A percentile compares a stretch with the other conserved stretches of the same genome.
These are phyloP conservation scores for Atta cephalotes DNA, from an alignment of 1,140 invertebrate species.

Conservation along the genomic window DNA sequence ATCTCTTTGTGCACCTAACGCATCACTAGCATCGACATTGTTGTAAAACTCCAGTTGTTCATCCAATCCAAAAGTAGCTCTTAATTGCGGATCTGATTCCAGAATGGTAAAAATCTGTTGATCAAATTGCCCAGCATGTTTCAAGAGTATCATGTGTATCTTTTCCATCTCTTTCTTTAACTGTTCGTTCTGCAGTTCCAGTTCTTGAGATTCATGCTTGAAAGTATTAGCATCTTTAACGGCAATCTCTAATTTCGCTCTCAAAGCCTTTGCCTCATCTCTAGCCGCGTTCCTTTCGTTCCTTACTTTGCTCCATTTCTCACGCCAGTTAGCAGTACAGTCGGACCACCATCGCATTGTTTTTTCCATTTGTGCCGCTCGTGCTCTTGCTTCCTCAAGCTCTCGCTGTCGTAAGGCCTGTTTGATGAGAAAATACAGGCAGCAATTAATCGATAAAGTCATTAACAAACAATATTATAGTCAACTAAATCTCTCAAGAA, in stretches of 20 bases:
- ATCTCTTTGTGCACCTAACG: slow-evolving; percentile 70
- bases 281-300: slow-evolving; percentile 95
- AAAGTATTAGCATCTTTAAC: slow-evolving; percentile 92
- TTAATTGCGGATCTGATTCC: slow-evolving; percentile 82
- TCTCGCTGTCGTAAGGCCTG: slow-evolving; percentile 92
- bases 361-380: slow-evolving; percentile 99
- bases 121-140: slow-evolving; percentile 90
- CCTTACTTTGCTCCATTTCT: slow-evolving; percentile 98
- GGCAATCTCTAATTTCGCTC: slow-evolving; percentile 92
- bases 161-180: slow-evolving; percentile 93
- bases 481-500: neutral
- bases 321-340: slow-evolving; percentile 96
- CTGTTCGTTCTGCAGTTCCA: slow-evolving; percentile 93
- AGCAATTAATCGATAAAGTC: neutral
- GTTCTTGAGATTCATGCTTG: slow-evolving; percentile 93
- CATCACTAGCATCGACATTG: slow-evolving; percentile 75
- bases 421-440: neutral
- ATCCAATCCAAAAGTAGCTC: slow-evolving; percentile 81
- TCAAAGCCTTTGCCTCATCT: slow-evolving; percentile 94
- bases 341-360: slow-evolving; percentile 99
- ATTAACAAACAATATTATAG: neutral
- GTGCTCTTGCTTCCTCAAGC: slow-evolving; percentile 95
- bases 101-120: slow-evolving; percentile 82
- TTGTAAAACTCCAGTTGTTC: slow-evolving; percentile 83
- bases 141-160: slow-evolving; percentile 89